These are phyloP conservation scores for Agrochola litura DNA, from an alignment of 2,888 invertebrate species.

Conservation along the genomic window DNA sequence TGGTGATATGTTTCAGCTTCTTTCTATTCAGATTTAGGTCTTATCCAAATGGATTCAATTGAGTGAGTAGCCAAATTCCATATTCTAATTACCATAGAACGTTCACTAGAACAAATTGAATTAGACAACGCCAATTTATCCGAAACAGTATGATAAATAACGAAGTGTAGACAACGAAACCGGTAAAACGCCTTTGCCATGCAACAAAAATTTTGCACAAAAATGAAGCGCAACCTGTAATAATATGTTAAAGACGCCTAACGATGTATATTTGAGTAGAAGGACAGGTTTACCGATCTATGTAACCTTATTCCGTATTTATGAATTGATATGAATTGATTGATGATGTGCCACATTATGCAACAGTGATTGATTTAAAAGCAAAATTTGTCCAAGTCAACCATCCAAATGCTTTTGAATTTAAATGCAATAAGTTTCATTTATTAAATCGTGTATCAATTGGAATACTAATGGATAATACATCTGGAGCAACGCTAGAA, in stretches of 20 bases:
- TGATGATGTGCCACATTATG: background rate
- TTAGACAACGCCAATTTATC: slow-evolving; percentile 47
- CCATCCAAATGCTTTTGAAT: slow-evolving; percentile 1
- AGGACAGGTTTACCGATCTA: slow-evolving; percentile 4
- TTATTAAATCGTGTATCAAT: background rate
- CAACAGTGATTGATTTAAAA: slow-evolving; percentile 5
- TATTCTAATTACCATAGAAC: slow-evolving; percentile 29
- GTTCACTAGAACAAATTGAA: slow-evolving; percentile 53
- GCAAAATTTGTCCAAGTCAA: background rate
- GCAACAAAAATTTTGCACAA: slow-evolving; percentile 70
- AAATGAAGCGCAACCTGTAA: slow-evolving; percentile 61
- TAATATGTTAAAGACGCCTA: slow-evolving; percentile 44
- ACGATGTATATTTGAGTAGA: slow-evolving; percentile 17
- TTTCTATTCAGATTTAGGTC: background rate
- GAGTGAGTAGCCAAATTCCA: slow-evolving; percentile 12
- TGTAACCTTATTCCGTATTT: slow-evolving; percentile 25
- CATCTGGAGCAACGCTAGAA: background rate
- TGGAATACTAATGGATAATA: background rate
- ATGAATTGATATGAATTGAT: slow-evolving; percentile 10
- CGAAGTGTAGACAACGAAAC: slow-evolving; percentile 64
- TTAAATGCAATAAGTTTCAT: background rate
- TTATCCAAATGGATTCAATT: slow-evolving; percentile 5
- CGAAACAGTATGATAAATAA: slow-evolving; percentile 63
- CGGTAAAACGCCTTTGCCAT: slow-evolving; percentile 73
- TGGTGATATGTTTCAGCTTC: background rate